A percentile compares a stretch with the other conserved stretches of the same genome.
phyloP scores from a whole-genome alignment of 2,797 vertebrate genomes.

The Synanceia verrucosa region DNA sequence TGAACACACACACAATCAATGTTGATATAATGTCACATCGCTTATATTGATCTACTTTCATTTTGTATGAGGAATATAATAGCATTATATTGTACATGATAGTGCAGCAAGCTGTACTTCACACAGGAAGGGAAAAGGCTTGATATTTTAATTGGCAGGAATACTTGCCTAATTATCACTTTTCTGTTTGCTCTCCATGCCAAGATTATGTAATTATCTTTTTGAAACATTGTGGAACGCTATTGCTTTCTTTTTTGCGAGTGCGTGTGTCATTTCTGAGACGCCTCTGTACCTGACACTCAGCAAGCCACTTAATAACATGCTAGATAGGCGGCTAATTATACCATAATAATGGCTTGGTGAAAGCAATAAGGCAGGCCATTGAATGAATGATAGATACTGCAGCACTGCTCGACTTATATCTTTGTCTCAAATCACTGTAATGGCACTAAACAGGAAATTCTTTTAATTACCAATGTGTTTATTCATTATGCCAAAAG shows the following conservation, averaged over 20 bases:
- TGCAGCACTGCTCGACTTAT: slow-evolving; percentile 42
- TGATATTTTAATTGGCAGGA: slow-evolving; percentile 80
- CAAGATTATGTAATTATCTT: slow-evolving; percentile 84
- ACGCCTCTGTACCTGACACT: slow-evolving; percentile 83
- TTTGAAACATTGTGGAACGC: slow-evolving; percentile 77
- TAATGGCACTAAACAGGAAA: slow-evolving; percentile 59
- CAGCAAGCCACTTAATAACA: slow-evolving; percentile 82
- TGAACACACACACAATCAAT: neutral
- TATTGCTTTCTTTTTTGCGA: slow-evolving; percentile 61
- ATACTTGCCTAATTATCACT: slow-evolving; percentile 85
- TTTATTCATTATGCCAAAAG: slow-evolving; percentile 60
- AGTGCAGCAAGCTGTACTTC: slow-evolving; percentile 21
- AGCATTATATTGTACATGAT: slow-evolving; percentile 16
- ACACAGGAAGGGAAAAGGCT: slow-evolving; percentile 24
- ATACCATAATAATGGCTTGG: slow-evolving; percentile 83
- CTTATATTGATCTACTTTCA: neutral
- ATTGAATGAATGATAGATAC: slow-evolving; percentile 63
- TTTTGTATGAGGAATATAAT: slow-evolving; percentile 25
- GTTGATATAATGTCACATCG: neutral
- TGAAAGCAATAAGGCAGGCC: slow-evolving; percentile 74
- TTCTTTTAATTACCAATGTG: slow-evolving; percentile 54
- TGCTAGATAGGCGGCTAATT: slow-evolving; percentile 83
- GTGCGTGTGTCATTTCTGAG: slow-evolving; percentile 73
- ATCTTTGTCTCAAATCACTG: slow-evolving; percentile 54
- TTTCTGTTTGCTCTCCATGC: slow-evolving; percentile 71